These are phyloP conservation scores for Drosophila watanabei DNA, from an alignment of 1,140 invertebrate species.

Conservation along the genomic window DNA sequence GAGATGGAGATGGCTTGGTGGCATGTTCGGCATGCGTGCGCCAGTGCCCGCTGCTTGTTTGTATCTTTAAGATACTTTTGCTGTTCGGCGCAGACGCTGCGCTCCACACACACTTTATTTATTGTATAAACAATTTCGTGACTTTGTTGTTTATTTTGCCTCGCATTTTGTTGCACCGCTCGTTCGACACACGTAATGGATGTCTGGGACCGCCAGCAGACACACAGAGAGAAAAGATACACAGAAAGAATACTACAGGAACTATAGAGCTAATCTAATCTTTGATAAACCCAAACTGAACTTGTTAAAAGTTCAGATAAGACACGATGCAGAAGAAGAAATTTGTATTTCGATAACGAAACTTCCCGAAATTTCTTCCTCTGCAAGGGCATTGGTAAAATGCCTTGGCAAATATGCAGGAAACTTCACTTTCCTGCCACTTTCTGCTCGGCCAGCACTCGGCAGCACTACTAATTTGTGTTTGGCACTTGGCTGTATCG, in stretches of 20 bases:
- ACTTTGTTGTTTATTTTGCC: constrained; percentile 79
- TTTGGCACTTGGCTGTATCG: constrained; percentile 62
- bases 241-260: no score
- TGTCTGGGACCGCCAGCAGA: constrained; percentile 37
- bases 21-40: constrained; percentile 65
- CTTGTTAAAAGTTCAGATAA: background rate
- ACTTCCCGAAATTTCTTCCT: background rate
- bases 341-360: background rate
- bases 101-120: constrained; percentile 68
- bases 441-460: constrained; percentile 28
- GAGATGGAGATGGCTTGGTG: constrained; percentile 32
- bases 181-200: constrained; percentile 75
- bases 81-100: constrained; percentile 61
- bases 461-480: constrained; percentile 68
- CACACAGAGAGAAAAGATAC: constrained; percentile 22
- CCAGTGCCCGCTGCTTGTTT: constrained; percentile 64
- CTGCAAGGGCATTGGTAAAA: constrained; percentile 41
- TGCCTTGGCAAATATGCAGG: constrained; percentile 69
- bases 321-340: background rate
- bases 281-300: background rate
- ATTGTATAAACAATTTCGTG: constrained; percentile 82
- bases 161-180: constrained; percentile 71
- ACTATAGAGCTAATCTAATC: background rate
- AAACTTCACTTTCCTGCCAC: constrained; percentile 45
- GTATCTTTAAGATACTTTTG: constrained; percentile 83